Conservation (phyloP, 2,113 vertebrate genomes). For the Zapornia atra region DNA sequence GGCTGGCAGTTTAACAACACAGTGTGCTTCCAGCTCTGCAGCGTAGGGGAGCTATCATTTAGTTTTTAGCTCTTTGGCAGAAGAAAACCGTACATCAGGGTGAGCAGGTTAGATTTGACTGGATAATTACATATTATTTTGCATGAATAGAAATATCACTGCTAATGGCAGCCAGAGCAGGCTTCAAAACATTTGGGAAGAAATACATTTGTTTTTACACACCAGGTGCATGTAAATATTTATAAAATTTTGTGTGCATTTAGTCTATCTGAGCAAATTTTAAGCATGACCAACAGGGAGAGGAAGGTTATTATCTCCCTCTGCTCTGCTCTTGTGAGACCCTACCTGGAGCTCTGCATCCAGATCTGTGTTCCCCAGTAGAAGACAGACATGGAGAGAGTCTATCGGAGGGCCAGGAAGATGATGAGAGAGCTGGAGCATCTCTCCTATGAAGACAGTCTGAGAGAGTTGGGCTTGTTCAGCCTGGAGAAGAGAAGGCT, state of each 20-base stretch:
- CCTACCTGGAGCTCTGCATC: no score
- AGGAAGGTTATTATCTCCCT: no score
- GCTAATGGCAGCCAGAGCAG: not conserved
- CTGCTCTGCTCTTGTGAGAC: no score
- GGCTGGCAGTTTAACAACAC: not conserved
- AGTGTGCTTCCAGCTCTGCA: not conserved
- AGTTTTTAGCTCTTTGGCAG: constrained; percentile 19
- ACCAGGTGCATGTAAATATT: not conserved
- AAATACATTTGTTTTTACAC: not conserved
- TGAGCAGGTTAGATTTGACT: constrained; percentile 42
- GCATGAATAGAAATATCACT: constrained; percentile 8
- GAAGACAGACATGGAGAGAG: no score
- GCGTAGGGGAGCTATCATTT: not conserved
- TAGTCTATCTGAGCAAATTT: not conserved
- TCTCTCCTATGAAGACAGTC: no score
- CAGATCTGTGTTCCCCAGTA: no score
- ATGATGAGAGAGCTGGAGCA: no score
- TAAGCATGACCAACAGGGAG: not conserved
- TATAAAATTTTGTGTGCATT: not conserved
- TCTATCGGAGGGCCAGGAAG: no score
- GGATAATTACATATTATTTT: constrained; percentile 18
- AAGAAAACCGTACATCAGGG: not conserved
- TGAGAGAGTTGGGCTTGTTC: no score
- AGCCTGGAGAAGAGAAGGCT: no score
- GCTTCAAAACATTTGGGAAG: not conserved